phyloP scores from a whole-genome alignment of 2,113 vertebrate genomes.

The Ursus arctos region DNA sequence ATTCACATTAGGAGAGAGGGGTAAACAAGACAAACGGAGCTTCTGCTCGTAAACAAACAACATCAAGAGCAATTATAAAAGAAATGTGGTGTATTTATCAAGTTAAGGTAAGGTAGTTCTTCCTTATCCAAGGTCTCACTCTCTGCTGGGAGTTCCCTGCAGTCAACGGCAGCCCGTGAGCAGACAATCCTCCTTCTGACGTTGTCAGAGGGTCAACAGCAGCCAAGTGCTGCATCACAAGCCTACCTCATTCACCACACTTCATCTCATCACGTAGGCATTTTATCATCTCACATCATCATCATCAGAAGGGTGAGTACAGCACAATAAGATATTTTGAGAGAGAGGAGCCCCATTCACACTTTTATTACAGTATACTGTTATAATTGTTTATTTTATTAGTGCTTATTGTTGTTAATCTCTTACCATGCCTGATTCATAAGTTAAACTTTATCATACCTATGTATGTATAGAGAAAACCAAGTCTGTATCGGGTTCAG shows the following conservation, averaged over 20 bases:
- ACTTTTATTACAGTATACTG: neutral
- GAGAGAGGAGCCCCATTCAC: neutral
- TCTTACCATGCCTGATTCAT: neutral
- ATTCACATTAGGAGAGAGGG: no score
- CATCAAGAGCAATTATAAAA: neutral
- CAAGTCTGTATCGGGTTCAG: neutral
- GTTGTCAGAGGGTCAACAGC: neutral
- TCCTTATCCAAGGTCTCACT: neutral
- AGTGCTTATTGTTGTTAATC: neutral
- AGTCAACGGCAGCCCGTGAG: neutral
- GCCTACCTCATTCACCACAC: neutral
- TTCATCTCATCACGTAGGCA: neutral
- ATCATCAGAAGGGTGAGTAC: neutral
- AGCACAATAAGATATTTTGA: neutral
- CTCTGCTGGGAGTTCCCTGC: neutral
- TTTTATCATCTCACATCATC: neutral
- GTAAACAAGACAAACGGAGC: neutral
- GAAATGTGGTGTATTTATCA: neutral
- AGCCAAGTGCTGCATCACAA: neutral
- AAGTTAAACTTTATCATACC: neutral
- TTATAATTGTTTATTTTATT: neutral
- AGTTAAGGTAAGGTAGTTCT: neutral
- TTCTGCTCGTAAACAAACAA: neutral
- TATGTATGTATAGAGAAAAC: neutral
- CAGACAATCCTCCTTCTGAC: neutral